A percentile compares a stretch with the other conserved stretches of the same genome.
Evolutionary conservation across 2,113 vertebrate genomes (phyloP).

Genomic region (Pantherophis guttatus): DNA sequence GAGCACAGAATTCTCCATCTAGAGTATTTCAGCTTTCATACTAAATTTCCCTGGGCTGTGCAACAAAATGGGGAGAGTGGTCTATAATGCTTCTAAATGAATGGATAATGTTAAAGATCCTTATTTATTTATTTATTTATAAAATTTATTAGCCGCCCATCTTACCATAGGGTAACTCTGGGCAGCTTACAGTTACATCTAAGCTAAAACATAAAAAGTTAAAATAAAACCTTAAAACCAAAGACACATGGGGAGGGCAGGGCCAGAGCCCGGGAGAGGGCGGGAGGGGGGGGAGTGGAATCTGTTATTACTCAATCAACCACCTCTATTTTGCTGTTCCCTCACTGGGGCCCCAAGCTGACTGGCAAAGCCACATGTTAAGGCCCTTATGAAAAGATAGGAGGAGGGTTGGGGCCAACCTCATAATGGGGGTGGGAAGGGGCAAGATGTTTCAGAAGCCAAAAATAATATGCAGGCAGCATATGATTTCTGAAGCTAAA

Average conservation of each 20-base stretch:
- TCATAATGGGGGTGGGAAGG: too few species aligned
- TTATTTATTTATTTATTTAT: not conserved
- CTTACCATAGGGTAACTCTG: not conserved
- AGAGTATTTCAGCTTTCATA: not conserved
- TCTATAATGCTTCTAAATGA: not conserved
- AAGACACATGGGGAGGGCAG: not conserved
- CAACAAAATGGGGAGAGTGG: not conserved
- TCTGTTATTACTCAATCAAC: too few species aligned
- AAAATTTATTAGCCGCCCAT: too few species aligned
- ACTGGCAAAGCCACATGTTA: too few species aligned
- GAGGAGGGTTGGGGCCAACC: too few species aligned
- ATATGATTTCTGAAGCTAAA: not conserved
- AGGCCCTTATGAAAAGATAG: too few species aligned
- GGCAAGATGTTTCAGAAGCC: not conserved
- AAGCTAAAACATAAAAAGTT: not conserved
- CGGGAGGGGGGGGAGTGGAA: too few species aligned
- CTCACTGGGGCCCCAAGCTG: too few species aligned
- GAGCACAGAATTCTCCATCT: not conserved
- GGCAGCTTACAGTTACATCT: not conserved
- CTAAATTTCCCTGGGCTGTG: not conserved
- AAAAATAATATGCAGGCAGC: not conserved
- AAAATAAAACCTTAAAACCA: not conserved
- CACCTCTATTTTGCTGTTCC: too few species aligned
- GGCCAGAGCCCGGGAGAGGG: not conserved
- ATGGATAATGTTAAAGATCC: not conserved